Percentiles rank a stretch among this genome's conserved stretches.
phyloP scores from a whole-genome alignment of 2,113 vertebrate species.

The Lamprotornis superbus region DNA sequence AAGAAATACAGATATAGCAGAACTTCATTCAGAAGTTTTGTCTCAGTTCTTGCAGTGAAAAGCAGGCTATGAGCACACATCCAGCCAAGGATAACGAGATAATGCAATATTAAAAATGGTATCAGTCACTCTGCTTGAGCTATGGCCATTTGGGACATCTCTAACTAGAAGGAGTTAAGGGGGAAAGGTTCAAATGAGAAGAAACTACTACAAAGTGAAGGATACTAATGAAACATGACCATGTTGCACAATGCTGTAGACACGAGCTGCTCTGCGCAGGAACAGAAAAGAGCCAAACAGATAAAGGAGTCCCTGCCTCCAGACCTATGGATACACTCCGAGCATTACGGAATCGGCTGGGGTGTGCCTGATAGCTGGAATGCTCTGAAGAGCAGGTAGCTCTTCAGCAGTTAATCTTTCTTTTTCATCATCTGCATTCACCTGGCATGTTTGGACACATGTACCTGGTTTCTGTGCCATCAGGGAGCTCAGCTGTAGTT shows the following conservation, averaged over 20 bases:
- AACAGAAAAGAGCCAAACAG: background rate
- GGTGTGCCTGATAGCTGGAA: conserved; percentile 57
- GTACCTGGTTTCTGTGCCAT: conserved; percentile 26
- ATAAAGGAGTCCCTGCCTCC: background rate
- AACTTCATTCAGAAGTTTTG: background rate
- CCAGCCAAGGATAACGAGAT: background rate
- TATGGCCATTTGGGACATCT: background rate
- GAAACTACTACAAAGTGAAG: background rate
- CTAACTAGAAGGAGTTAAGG: background rate
- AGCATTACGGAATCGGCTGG: background rate
- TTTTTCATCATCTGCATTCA: conserved; percentile 31
- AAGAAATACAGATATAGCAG: background rate
- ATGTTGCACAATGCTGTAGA: background rate
- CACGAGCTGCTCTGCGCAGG: rapidly evolving
- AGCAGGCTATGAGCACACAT: background rate
- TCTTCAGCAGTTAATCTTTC: conserved; percentile 49
- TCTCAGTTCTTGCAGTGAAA: background rate
- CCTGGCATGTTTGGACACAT: conserved; percentile 54
- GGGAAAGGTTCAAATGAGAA: background rate
- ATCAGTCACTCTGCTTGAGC: background rate
- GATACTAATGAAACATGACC: background rate
- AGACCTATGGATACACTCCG: background rate
- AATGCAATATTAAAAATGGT: background rate
- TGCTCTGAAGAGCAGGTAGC: conserved; percentile 51
- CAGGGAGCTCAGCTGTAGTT: conserved; percentile 2